Evolutionary conservation across 2,797 vertebrate genomes (phyloP).

Genomic region (Garrulus glandarius): DNA sequence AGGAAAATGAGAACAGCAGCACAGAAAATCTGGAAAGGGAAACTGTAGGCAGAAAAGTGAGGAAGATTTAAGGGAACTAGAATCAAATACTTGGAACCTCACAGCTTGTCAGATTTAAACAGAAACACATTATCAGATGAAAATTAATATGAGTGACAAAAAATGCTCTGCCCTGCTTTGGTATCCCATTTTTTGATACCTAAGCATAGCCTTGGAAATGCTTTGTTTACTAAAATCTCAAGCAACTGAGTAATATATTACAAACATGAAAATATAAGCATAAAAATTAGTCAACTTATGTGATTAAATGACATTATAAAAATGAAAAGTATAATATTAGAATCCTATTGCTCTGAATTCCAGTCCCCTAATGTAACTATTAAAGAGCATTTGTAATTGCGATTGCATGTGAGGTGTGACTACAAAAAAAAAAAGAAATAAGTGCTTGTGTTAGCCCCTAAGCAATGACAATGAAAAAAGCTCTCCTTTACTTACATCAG

Average conservation of each 20-base stretch:
- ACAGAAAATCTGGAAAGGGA: background rate
- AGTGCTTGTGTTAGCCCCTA: background rate
- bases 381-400: background rate
- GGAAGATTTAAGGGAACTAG: background rate
- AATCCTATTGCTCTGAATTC: background rate
- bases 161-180: background rate
- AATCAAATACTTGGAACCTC: background rate
- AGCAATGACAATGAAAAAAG: background rate
- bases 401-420: background rate
- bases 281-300: background rate
- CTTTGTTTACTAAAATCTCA: background rate
- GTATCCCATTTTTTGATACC: background rate
- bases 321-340: background rate
- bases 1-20: background rate
- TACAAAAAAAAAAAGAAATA: background rate
- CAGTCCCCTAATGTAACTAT: background rate
- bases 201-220: background rate
- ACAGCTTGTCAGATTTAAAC: background rate
- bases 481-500: background rate
- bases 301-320: background rate
- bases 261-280: background rate
- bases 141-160: background rate
- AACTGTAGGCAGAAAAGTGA: background rate
- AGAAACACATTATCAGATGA: background rate
- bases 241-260: background rate